Base-by-base conservation (phyloP, 2,888 invertebrate genomes). In the Strigamia maritima region DNA sequence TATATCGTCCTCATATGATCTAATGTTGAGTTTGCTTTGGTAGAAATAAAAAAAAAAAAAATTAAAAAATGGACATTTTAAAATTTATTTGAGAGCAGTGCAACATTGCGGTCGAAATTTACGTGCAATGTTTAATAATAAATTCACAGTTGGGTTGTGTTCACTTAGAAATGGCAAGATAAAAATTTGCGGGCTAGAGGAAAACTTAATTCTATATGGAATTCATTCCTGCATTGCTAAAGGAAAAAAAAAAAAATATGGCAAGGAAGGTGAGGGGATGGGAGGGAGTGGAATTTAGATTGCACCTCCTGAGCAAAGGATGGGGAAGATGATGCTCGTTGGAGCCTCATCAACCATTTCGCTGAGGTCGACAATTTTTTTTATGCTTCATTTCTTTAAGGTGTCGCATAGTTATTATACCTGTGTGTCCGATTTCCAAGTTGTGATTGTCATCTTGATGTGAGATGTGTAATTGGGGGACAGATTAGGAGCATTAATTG, bases 131-230 rank as follows among this genome's bases (percentile, higher is more conserved):
- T 49, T 49, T 49, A 49, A 49, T 49, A 49, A 49, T 49, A 49
- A 49, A 49, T 49, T 49, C 49, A 49, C 49, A 49, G 49, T 19
- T 49, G 49, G 49, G 49, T 49, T 49, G 49, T 49, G 49, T 49
- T 49, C 49, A 49, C 49, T 49, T 49, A 49, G 49, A 49, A 49
- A 49, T 49, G 19, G 49, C 49, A 49, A 49, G 49, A 49, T 49
- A 49, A 49, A 49, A 49, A 49, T 49, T 49, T 49, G 49, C 49
- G 49, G 8, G 49, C 49, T 49, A 19, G 49, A 49, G 49, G 49
- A 49, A 49, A 49, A 49, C 49, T 49, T 49, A 49, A 49, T 49
- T 49, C 49, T 49, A 49, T 49, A 49, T 49, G 49, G 49, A 49
- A 49, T 49, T 49, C 49, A 49, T 49, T 49, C 49, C 49, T 49